Evolutionary conservation across 1,140 invertebrate genomes (phyloP).

Genomic region (Polypedilum pembai): DNA sequence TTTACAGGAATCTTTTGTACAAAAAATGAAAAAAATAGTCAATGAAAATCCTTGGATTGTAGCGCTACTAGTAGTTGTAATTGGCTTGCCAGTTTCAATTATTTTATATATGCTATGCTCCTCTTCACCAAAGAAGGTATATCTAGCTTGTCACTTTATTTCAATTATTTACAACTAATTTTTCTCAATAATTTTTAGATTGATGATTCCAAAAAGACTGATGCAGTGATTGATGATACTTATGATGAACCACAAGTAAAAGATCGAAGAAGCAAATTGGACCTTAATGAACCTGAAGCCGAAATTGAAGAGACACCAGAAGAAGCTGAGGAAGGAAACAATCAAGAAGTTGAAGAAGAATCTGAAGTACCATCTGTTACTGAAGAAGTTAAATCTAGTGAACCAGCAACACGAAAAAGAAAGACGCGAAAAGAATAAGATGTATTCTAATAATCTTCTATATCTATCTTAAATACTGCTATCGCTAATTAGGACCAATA

Average conservation of each 20-base stretch:
- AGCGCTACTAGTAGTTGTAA: conserved; percentile 73
- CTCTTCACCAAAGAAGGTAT: conserved; percentile 44
- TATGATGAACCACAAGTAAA: conserved; percentile 45
- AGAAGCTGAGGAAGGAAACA: background rate
- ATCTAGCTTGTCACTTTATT: background rate
- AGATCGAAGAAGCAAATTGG: conserved; percentile 42
- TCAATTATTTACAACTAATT: background rate
- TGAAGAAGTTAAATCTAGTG: conserved; percentile 11
- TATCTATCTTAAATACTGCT: too few species aligned
- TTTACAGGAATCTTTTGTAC: conserved; percentile 67
- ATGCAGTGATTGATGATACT: conserved; percentile 46
- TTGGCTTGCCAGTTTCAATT: conserved; percentile 69
- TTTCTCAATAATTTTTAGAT: background rate
- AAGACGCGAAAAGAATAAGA: conserved; percentile 19
- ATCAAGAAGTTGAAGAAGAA: conserved; percentile 29
- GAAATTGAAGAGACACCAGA: conserved; percentile 37
- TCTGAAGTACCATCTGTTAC: background rate
- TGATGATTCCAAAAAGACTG: conserved; percentile 50
- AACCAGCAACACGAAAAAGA: conserved; percentile 2
- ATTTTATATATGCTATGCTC: conserved; percentile 76
- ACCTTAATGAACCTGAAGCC: conserved; percentile 40
- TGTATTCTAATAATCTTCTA: background rate
- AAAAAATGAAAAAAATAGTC: conserved; percentile 70
- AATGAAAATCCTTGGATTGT: conserved; percentile 87
- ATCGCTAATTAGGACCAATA: too few species aligned